Conservation (phyloP, 2,888 invertebrate genomes). For the Hoplodrina blanda region DNA sequence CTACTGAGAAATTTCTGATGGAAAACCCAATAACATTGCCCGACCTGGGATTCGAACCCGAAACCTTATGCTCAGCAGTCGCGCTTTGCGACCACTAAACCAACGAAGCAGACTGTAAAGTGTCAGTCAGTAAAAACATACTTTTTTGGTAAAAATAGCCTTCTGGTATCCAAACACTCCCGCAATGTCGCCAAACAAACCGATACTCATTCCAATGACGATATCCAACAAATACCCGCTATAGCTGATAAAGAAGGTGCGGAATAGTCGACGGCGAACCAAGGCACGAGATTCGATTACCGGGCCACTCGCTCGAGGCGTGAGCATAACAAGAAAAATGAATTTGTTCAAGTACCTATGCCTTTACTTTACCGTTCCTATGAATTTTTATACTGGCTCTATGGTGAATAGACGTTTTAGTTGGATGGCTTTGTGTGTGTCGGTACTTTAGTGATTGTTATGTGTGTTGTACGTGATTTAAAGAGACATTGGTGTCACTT, state of each 20-base stretch:
- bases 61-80: too few relatives aligned
- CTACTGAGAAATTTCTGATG: too few relatives aligned
- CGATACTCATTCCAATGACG: neutral
- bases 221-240: slow-evolving; percentile 16
- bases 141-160: too few relatives aligned
- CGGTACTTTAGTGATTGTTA: neutral
- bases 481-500: neutral
- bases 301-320: slow-evolving; percentile 68
- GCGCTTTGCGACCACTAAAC: too few relatives aligned
- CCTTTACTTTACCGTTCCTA: slow-evolving; percentile 55
- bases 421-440: slow-evolving; percentile 21
- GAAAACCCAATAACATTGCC: too few relatives aligned
- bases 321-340: slow-evolving; percentile 78
- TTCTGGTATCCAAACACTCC: too few relatives aligned
- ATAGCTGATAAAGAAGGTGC: slow-evolving; percentile 43
- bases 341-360: slow-evolving; percentile 72
- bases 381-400: slow-evolving; percentile 62
- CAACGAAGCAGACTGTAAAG: too few relatives aligned
- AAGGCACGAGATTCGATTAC: slow-evolving; percentile 74
- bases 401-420: slow-evolving; percentile 34
- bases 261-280: slow-evolving; percentile 42
- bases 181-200: slow-evolving; percentile 6
- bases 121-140: too few relatives aligned
- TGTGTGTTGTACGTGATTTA: neutral
- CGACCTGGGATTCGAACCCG: too few relatives aligned